These are phyloP conservation scores for Anarrhichthys ocellatus DNA, from an alignment of 2,113 vertebrate species.

Conservation along the genomic window DNA sequence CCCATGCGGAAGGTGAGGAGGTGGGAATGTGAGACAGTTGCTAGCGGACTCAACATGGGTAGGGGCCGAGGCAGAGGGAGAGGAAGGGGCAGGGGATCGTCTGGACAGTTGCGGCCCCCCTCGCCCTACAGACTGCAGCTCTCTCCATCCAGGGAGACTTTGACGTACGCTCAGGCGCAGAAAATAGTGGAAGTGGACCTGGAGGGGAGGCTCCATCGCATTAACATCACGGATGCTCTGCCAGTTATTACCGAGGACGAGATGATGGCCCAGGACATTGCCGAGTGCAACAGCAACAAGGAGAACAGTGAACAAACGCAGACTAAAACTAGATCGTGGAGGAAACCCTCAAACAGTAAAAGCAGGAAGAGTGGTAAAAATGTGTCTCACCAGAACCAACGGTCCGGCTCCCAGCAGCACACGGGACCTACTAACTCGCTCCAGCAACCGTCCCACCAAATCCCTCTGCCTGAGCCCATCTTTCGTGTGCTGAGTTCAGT, in stretches of 20 bases:
- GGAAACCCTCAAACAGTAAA: conserved; percentile 86
- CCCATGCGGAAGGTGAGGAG: conserved; percentile 90
- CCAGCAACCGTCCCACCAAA: conserved; percentile 78
- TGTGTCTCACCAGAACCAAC: conserved; percentile 69
- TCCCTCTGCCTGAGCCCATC: conserved; percentile 90
- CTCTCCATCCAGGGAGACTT: conserved; percentile 90
- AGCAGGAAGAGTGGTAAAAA: conserved; percentile 87
- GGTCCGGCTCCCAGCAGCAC: conserved; percentile 69
- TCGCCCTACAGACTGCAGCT: conserved; percentile 95
- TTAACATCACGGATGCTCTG: conserved; percentile 94
- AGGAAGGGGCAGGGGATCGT: conserved; percentile 81
- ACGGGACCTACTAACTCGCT: conserved; percentile 62
- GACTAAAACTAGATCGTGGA: conserved; percentile 86
- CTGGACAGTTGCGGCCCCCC: conserved; percentile 82
- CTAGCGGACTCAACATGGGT: conserved; percentile 69
- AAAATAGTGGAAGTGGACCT: conserved; percentile 97
- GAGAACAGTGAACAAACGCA: conserved; percentile 95
- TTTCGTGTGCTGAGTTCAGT: conserved; percentile 88
- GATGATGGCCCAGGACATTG: conserved; percentile 95
- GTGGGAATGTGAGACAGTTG: conserved; percentile 83
- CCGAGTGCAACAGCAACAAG: conserved; percentile 98
- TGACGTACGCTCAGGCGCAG: conserved; percentile 96
- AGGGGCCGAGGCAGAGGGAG: conserved; percentile 81
- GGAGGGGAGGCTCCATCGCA: conserved; percentile 94
- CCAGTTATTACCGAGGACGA: conserved; percentile 96